Conservation (phyloP, 2,797 vertebrate species). For the Rhynchotus rufescens region DNA sequence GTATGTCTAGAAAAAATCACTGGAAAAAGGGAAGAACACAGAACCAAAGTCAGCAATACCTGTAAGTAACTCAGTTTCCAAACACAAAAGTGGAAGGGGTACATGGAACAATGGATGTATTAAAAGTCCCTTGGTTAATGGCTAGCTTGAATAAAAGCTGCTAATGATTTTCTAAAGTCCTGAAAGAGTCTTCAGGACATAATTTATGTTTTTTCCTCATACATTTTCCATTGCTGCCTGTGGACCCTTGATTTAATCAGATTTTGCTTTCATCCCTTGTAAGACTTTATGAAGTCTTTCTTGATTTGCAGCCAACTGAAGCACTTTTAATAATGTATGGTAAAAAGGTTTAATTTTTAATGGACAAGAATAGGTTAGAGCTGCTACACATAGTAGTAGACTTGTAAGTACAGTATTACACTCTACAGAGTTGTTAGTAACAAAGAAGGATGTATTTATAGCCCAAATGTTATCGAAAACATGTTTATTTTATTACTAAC, state of each 20-base stretch:
- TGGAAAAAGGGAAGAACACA: background rate
- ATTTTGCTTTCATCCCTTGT: slow-evolving; percentile 59
- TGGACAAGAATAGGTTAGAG: slow-evolving; percentile 72
- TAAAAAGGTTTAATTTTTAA: slow-evolving; percentile 83
- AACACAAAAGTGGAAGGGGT: background rate
- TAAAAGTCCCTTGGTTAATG: slow-evolving; percentile 53
- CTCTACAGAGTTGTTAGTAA: slow-evolving; percentile 55
- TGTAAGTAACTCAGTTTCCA: background rate
- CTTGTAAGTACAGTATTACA: slow-evolving; percentile 64
- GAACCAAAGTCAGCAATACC: background rate
- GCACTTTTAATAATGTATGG: slow-evolving; percentile 83
- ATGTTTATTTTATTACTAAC: slow-evolving; percentile 77
- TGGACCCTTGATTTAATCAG: slow-evolving; percentile 77
- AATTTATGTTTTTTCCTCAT: slow-evolving; percentile 69
- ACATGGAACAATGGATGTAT: slow-evolving; percentile 1
- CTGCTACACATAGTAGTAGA: slow-evolving; percentile 56
- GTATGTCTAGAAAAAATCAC: background rate
- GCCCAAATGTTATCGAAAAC: slow-evolving; percentile 75
- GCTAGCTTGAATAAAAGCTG: slow-evolving; percentile 70
- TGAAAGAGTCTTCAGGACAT: slow-evolving; percentile 68
- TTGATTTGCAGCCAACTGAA: slow-evolving; percentile 79
- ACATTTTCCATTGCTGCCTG: slow-evolving; percentile 59
- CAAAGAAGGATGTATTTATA: slow-evolving; percentile 72
- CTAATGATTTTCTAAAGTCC: slow-evolving; percentile 71
- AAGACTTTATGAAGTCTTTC: slow-evolving; percentile 77